These are phyloP conservation scores for Macrocentrus cingulum DNA, from an alignment of 1,140 invertebrate species.

Conservation along the genomic window DNA sequence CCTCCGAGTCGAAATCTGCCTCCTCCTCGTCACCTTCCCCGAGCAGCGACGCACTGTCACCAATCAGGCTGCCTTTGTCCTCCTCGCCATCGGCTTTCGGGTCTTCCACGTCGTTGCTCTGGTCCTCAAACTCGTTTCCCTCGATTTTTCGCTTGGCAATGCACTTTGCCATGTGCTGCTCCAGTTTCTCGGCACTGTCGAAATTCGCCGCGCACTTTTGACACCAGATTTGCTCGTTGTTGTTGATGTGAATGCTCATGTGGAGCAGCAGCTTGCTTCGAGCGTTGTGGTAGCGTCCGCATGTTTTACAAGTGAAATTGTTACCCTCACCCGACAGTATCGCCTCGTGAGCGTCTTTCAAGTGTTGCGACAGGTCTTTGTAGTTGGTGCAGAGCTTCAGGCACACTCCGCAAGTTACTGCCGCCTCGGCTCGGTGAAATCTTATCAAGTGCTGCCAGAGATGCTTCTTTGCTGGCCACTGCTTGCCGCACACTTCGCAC, in stretches of 20 bases:
- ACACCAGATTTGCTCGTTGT: conserved; percentile 47
- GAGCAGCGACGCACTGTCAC: conserved; percentile 37
- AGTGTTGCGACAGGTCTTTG: conserved; percentile 58
- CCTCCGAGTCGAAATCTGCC: conserved; percentile 44
- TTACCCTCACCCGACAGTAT: conserved; percentile 61
- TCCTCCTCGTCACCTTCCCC: conserved; percentile 37
- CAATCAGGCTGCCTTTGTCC: conserved; percentile 42
- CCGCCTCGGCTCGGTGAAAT: conserved; percentile 62
- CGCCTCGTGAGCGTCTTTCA: conserved; percentile 58
- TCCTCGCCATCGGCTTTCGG: conserved; percentile 35
- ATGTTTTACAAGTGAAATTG: conserved; percentile 65
- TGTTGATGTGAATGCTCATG: conserved; percentile 63
- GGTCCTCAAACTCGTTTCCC: conserved; percentile 30
- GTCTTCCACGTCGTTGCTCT: conserved; percentile 30
- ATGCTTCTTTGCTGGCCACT: conserved; percentile 66
- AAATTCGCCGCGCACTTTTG: conserved; percentile 48
- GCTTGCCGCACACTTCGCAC: conserved; percentile 65
- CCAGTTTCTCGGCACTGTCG: conserved; percentile 44
- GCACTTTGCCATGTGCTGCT: conserved; percentile 45
- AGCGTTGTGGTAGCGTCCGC: conserved; percentile 65
- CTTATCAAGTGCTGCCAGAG: conserved; percentile 67
- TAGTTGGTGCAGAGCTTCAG: conserved; percentile 62
- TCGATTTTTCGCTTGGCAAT: conserved; percentile 32
- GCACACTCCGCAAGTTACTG: conserved; percentile 65
- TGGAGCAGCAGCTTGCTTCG: conserved; percentile 63